Evolutionary conservation across 2,888 invertebrate genomes (phyloP), one percentile per base, ranked within the genome.

Genomic region (Hylaea fasciaria): DNA sequence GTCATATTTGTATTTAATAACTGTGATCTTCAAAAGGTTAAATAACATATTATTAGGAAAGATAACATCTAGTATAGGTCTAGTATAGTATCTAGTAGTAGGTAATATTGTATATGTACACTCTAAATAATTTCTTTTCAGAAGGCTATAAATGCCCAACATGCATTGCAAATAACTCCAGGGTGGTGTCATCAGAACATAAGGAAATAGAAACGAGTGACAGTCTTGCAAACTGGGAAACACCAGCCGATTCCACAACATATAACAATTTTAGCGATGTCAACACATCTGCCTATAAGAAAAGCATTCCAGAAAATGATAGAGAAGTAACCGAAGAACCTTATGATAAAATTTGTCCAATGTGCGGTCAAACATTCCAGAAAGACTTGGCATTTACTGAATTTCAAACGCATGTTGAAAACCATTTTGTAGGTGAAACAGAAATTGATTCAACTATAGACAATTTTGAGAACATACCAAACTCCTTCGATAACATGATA

Each of bases 371-470:
- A 79, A 87, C 90, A 66, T 96, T 95, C 76, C 87, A 87, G 45
- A 93, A 92, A 77, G 88, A 93, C 56, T 79, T 92, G 11, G 79
- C 90, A 17, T 96, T 96, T 81, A 85, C 93, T 28, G 93, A 93
- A 47, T 96, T 96, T 77, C 94, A 95, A 66, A 89, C 94, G 59
- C 97, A 97, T 85, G 97, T 97, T 29, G 94, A 96, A 81, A 94
- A 92, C 72, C 97, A 97, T 87, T 97, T 97, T 81, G 86, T 93
- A 57, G 93, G 94, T 68, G 94, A 95, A 37, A 82, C 81, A 56
- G 93, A 94, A 61, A 63, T 80, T 9, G 94, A 94, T 72, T 93
- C 93, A 48, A 80, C 93, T 39, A 86, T 89, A 53, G 92, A 93
- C 28, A 93, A 93, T 75, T 93, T 90, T 80, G 94, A 94, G 69